Evolutionary conservation across 2,797 vertebrate genomes (phyloP).

Genomic region (Acipenser oxyrinchus): DNA sequence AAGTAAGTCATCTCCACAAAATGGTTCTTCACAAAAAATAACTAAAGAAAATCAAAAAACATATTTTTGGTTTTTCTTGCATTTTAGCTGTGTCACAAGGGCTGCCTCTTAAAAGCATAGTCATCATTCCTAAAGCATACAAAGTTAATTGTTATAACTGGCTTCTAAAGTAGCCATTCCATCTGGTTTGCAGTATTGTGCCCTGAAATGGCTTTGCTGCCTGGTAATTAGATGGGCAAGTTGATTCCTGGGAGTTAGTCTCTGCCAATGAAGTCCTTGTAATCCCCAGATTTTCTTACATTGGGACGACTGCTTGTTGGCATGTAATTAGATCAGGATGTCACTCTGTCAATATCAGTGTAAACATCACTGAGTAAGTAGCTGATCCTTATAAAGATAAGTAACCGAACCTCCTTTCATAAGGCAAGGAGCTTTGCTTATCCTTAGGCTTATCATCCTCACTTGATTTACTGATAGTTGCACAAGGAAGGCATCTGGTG

Average conservation of each 20-base stretch:
- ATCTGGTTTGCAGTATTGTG: not conserved
- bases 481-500: constrained; percentile 21
- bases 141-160: not conserved
- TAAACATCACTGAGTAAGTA: constrained; percentile 61
- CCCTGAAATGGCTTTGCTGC: not conserved
- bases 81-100: no score
- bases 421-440: constrained; percentile 65
- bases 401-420: constrained; percentile 69
- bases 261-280: constrained; percentile 39
- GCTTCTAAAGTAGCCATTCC: not conserved
- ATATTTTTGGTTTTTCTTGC: no score
- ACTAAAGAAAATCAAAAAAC: no score
- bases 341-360: constrained; percentile 69
- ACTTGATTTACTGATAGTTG: constrained; percentile 18
- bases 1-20: no score
- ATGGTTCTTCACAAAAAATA: no score
- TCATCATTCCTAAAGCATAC: no score
- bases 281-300: constrained; percentile 51
- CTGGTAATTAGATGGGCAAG: constrained; percentile 29
- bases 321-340: constrained; percentile 83
- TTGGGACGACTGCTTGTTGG: constrained; percentile 72
- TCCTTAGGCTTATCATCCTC: constrained; percentile 38
- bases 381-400: constrained; percentile 68
- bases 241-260: constrained; percentile 35
- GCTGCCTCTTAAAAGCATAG: no score